Evolutionary conservation across 2,113 vertebrate species (phyloP).

Genomic region (Colinus virginianus): DNA sequence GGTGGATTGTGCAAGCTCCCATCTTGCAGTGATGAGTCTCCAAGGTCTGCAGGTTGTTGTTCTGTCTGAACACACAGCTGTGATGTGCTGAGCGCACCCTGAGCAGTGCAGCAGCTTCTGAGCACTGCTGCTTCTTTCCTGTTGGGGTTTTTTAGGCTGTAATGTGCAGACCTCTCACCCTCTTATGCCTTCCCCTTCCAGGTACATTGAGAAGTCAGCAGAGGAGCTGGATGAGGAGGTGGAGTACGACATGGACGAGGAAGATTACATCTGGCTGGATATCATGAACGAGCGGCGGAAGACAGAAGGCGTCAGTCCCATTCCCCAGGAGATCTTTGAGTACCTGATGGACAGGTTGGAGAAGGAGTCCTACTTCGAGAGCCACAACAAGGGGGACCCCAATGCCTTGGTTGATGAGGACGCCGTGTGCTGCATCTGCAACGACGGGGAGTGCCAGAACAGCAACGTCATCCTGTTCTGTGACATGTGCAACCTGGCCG

Average conservation of each 20-base stretch:
- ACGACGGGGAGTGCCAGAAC: constrained; percentile 98
- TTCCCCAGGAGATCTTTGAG: constrained; percentile 97
- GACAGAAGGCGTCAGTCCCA: constrained; percentile 90
- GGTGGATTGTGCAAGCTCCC: background rate
- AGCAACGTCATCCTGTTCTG: constrained; percentile 99
- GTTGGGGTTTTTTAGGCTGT: background rate
- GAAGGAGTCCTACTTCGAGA: constrained; percentile 99
- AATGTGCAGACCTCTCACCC: background rate
- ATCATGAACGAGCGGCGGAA: constrained; percentile 98
- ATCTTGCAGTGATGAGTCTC: background rate
- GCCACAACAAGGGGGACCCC: constrained; percentile 98
- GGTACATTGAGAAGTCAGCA: constrained; percentile 97
- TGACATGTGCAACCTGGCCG: constrained; percentile 99
- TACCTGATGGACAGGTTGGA: constrained; percentile 98
- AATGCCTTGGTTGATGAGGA: constrained; percentile 95
- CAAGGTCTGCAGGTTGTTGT: background rate
- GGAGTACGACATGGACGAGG: constrained; percentile 98
- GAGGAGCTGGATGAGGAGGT: constrained; percentile 98
- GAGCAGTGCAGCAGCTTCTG: background rate
- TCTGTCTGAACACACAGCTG: background rate
- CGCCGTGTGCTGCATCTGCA: constrained; percentile 98
- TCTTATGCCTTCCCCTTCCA: constrained; percentile 41
- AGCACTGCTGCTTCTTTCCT: background rate
- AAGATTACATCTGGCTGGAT: constrained; percentile 99
- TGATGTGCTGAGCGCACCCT: fast-evolving